Base-by-base conservation (phyloP, 1,140 invertebrate species). In the Drosophila funebris region DNA sequence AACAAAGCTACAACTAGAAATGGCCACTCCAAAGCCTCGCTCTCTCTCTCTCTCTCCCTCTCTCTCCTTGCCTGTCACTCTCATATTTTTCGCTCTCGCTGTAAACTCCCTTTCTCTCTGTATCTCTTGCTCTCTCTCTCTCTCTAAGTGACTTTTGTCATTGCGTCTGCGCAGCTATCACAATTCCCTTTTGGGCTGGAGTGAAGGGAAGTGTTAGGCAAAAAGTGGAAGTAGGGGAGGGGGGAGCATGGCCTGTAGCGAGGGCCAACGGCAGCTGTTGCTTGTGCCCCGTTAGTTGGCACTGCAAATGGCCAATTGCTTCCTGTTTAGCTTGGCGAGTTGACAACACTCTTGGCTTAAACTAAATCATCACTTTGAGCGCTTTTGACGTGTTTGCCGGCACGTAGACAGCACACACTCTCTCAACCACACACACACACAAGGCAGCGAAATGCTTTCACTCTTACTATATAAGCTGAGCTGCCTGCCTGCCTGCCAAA, bases 381-480 rank as follows among this genome's bases (percentile, higher is more conserved):
- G 13, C 13, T 33, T 52, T 61, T 71, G 78, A 78, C 78, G 67
- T 88, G 82, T 82, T 87, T 87, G 71, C 82, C 83, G 71, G 82
- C 82, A 87, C 82, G 82, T 87, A 87, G 70, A 60, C 82, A 43
- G 11, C 39, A 29, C 39, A 56, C 60, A 43, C 60, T 14, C 57
- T 24, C 14, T 22, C 41, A 27, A 20, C 37, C 14, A n/a, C 9
- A 63, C 46, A 44, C 44, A 37, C 31, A 31, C 60, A 22, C 14
- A 33, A 48, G 14, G 37, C 24, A 69, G 81, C 70, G 78, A 87
- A 87, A 88, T 87, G 82, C 82, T 87, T 87, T 87, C 82, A 87
- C 82, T 87, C 82, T 87, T 87, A 87, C 67, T 69, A 64, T 76
- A 69, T 87, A 76, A 66, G 76, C 60, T 24, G 63, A 58, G 16